These are phyloP conservation scores for Diacarnus erythraeanus DNA, from an alignment of 37 sponge, comb jelly and placozoan species.

Conservation along the genomic window DNA sequence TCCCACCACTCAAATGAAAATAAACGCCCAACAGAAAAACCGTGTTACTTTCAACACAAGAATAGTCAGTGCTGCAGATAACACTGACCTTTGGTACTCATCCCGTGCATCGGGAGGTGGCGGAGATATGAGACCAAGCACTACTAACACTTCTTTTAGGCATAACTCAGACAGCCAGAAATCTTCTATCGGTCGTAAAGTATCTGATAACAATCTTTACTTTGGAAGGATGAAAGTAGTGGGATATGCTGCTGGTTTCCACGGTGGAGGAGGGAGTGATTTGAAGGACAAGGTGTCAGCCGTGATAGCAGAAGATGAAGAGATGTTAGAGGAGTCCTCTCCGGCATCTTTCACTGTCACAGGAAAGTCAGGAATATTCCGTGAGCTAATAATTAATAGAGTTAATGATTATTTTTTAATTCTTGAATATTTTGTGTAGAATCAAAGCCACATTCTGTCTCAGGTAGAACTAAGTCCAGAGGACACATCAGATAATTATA, in stretches of 20 bases:
- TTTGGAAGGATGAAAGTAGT: constrained; percentile 37
- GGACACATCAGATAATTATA: constrained; percentile 39
- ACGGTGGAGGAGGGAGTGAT: neutral
- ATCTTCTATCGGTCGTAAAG: constrained; percentile 8
- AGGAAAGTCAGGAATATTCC: constrained; percentile 25
- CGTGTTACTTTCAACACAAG: constrained; percentile 30
- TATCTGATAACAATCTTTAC: constrained; percentile 26
- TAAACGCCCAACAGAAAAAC: constrained; percentile 20
- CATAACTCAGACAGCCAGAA: neutral
- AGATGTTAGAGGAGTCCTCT: neutral
- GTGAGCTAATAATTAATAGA: neutral
- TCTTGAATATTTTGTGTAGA: constrained; percentile 1
- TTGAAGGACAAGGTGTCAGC: neutral
- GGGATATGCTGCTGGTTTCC: constrained; percentile 31
- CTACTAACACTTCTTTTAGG: constrained; percentile 21
- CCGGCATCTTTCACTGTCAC: neutral
- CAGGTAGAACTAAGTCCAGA: constrained; percentile 18
- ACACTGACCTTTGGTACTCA: constrained; percentile 5
- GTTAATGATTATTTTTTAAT: no score
- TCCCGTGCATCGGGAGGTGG: neutral
- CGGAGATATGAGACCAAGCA: constrained; percentile 35
- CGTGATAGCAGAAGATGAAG: constrained; percentile 25
- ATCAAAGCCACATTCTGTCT: constrained; percentile 11
- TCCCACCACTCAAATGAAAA: constrained; percentile 5
- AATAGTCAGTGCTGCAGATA: constrained; percentile 21